Evolutionary conservation across 1,140 invertebrate species (phyloP), one percentile per base, ranked within the genome.

Genomic region (Pemphigus obesinymphae): DNA sequence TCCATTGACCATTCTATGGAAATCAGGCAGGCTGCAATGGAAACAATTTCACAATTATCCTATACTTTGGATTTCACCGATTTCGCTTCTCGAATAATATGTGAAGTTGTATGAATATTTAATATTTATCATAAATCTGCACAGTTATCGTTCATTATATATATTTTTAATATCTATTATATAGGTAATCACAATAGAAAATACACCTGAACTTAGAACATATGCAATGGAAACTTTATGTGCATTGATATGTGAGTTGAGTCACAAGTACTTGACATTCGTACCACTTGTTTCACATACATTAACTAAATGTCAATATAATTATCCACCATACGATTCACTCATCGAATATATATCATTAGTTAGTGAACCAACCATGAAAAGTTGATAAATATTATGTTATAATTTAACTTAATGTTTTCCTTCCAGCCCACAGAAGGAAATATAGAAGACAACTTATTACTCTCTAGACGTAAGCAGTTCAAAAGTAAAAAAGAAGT

Each of bases 191-290:
- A 95, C 93, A 0, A 87, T 99, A 58, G 96, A 98, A 84, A 91
- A 90, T 0, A 93, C 91, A 85, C 92, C 94, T 0, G 92, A 96
- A 61, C 86, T 97, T 43, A 89, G 95, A 4, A 87, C 87, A 8
- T 91, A 91, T 8, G 95, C 95, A 0, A 97, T 99, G 95, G 95
- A 97, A 73, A 96, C 96, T 0, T 88, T 99, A 0, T 95, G 95
- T 85, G 92, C 96, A 0, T 86, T 99, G 53, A 92, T 97, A 6
- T 89, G 93, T 23, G 96, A 98, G 86, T 88, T 99, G 50, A 95
- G 95, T 0, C 91, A 93, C 63, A 97, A 96, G 85, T 99, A 94
- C 87, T 91, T 92, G 83, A 95, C 98, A 48, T 99, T 98, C 85
- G 93, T 97, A 84, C 95, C 96, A 2, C 90, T 98, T 84, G 94